Percentiles rank a stretch among this genome's conserved stretches.
phyloP scores from a whole-genome alignment of 92 coral and sea anemone genomes.

The Chrysogorgia sp. region DNA sequence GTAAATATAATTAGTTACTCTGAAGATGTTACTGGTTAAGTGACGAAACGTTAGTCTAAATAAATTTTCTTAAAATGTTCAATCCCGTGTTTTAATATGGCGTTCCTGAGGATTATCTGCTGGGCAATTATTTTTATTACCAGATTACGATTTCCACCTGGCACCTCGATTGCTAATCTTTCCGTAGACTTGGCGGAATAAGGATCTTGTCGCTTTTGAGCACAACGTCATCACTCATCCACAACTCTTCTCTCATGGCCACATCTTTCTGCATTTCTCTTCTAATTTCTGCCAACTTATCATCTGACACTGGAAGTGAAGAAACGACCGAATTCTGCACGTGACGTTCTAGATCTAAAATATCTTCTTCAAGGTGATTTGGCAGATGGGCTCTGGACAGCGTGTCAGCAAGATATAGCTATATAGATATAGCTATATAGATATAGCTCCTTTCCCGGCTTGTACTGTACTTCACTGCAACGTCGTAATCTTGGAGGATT shows the following conservation, averaged over 20 bases:
- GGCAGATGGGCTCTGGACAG: slow-evolving; percentile 62
- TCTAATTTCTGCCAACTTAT: slow-evolving; percentile 5
- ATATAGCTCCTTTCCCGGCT: slow-evolving; percentile 20
- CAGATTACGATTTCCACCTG: too few species aligned
- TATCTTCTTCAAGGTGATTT: slow-evolving; percentile 40
- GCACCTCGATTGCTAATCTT: too few species aligned
- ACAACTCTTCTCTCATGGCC: slow-evolving; percentile 43
- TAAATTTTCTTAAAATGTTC: slow-evolving; percentile 34
- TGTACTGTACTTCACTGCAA: slow-evolving; percentile 13
- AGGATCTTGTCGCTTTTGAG: slow-evolving; percentile 45
- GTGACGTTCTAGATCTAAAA: background rate
- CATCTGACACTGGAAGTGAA: background rate
- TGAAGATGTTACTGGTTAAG: slow-evolving; percentile 18
- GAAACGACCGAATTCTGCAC: background rate
- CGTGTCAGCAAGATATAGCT: slow-evolving; percentile 63
- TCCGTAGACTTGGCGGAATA: slow-evolving; percentile 43
- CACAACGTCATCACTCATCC: slow-evolving; percentile 34
- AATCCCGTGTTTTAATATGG: slow-evolving; percentile 43
- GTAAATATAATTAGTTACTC: slow-evolving; percentile 44
- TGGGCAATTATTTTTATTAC: too few species aligned
- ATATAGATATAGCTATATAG: too few species aligned
- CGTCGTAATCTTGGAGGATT: slow-evolving; percentile 3
- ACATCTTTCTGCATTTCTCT: slow-evolving; percentile 1
- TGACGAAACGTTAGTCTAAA: slow-evolving; percentile 50
- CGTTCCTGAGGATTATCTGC: slow-evolving; percentile 35